phyloP scores from a whole-genome alignment of 2,888 invertebrate genomes.

The Therioaphis trifolii region DNA sequence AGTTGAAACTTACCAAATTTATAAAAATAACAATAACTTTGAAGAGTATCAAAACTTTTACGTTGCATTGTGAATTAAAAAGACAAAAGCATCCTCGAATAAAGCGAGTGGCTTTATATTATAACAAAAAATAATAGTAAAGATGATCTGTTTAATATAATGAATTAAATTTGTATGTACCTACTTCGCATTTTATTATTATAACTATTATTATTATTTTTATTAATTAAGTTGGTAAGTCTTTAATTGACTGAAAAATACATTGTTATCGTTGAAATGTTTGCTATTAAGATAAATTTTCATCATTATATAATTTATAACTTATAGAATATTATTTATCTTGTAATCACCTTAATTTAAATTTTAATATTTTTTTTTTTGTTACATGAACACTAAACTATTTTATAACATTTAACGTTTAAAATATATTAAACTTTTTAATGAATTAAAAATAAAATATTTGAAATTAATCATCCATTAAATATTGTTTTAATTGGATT shows the following conservation, averaged over 20 bases:
- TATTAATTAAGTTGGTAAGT: conserved; percentile 6
- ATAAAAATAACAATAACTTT: conserved; percentile 1
- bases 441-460: neutral
- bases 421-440: neutral
- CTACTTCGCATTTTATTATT: too few species aligned
- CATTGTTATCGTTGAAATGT: conserved; percentile 15
- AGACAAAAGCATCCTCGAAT: neutral
- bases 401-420: neutral
- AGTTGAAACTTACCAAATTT: conserved; percentile 12
- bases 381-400: neutral
- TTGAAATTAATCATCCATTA: neutral
- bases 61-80: conserved; percentile 8
- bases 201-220: neutral
- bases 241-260: conserved; percentile 46
- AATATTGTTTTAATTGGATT: too few species aligned
- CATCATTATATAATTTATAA: conserved; percentile 20
- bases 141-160: neutral
- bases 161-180: too few species aligned
- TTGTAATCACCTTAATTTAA: neutral
- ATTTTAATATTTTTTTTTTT: neutral
- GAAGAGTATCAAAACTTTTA: conserved; percentile 21
- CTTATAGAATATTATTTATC: neutral
- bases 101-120: neutral
- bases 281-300: conserved; percentile 41
- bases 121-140: neutral